Conservation (phyloP, 2,888 invertebrate genomes). For the Oxycera nigricornis region DNA sequence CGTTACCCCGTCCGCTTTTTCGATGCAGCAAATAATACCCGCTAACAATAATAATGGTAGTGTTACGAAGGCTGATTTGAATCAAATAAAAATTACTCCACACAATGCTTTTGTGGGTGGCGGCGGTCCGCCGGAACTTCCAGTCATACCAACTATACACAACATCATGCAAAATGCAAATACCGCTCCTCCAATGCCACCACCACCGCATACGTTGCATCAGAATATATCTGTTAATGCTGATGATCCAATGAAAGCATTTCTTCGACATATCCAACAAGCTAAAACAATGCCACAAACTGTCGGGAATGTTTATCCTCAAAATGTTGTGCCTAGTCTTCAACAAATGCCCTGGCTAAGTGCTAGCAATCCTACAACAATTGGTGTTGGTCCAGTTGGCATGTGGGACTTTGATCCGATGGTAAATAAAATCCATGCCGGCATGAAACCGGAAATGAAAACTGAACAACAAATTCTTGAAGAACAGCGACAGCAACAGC, state of each 20-base stretch:
- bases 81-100: slow-evolving; percentile 16
- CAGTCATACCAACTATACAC: slow-evolving; percentile 25
- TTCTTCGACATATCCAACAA: slow-evolving; percentile 1
- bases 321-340: slow-evolving; percentile 11
- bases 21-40: slow-evolving; percentile 54
- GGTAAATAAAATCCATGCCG: background rate
- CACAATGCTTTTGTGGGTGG: slow-evolving; percentile 22
- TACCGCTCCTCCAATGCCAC: slow-evolving; percentile 43
- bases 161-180: slow-evolving; percentile 43
- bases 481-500: slow-evolving; percentile 48
- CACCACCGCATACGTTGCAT: slow-evolving; percentile 5
- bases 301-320: background rate
- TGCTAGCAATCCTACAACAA: background rate
- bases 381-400: background rate
- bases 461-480: slow-evolving; percentile 47
- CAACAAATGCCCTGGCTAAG: slow-evolving; percentile 16
- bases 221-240: background rate
- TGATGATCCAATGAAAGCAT: slow-evolving; percentile 18
- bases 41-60: background rate
- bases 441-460: slow-evolving; percentile 46
- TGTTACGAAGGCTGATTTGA: slow-evolving; percentile 48
- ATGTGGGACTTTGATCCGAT: slow-evolving; percentile 39
- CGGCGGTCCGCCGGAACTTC: slow-evolving; percentile 40
- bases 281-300: background rate
- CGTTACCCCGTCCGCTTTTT: slow-evolving; percentile 53